Evolutionary conservation across 2,797 vertebrate genomes (phyloP).

Genomic region (Tauraco hartlaubi): DNA sequence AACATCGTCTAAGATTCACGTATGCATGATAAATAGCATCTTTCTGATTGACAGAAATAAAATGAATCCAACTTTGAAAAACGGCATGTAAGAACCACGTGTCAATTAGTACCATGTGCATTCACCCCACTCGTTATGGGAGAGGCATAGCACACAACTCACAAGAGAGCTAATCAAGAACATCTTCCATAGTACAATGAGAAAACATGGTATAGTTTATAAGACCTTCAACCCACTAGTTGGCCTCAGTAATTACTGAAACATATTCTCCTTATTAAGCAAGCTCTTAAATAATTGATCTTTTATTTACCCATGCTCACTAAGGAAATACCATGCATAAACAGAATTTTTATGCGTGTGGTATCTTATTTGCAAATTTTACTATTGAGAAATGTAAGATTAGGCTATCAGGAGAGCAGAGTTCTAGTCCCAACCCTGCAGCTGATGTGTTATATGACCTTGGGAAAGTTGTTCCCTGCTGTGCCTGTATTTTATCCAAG

Average conservation of each 20-base stretch:
- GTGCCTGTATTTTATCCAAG: not conserved
- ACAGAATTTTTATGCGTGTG: conserved; percentile 49
- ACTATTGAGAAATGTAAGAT: conserved; percentile 47
- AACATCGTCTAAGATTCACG: not conserved
- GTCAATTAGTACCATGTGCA: not conserved
- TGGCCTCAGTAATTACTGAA: conserved; percentile 67
- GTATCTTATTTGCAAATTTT: conserved; percentile 73
- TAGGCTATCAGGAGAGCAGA: not conserved
- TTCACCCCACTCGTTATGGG: not conserved
- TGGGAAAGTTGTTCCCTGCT: not conserved
- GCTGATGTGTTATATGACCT: not conserved
- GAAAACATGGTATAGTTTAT: conserved; percentile 8
- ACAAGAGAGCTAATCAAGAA: conserved; percentile 38
- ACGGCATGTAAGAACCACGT: not conserved
- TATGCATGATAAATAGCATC: not conserved
- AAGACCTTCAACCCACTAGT: conserved; percentile 21
- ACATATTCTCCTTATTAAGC: conserved; percentile 64
- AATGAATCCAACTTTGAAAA: not conserved
- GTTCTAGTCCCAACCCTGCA: not conserved
- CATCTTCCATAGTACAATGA: not conserved
- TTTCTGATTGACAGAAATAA: not conserved
- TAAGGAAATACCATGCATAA: conserved; percentile 45
- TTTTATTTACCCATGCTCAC: conserved; percentile 55
- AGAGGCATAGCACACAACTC: not conserved
- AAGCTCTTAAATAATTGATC: conserved; percentile 54